Base-by-base conservation (phyloP, 1,140 invertebrate genomes). In the Atta colombica region DNA sequence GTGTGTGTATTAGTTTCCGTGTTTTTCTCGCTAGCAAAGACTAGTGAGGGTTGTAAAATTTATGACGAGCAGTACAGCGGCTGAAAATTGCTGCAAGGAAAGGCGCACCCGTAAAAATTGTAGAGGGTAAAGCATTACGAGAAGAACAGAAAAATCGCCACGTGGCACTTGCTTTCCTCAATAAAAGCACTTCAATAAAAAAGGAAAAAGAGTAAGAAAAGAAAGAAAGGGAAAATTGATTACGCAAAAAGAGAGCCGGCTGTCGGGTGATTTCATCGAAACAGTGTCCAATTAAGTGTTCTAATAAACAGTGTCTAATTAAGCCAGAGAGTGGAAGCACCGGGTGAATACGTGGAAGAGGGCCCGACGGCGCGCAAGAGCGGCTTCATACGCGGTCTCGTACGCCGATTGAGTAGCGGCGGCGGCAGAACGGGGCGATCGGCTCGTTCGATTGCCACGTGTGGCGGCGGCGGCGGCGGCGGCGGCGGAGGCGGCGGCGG, bases 351-450 rank as follows among this genome's bases (percentile, higher is more conserved):
- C 28, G 18, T 69, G 51, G 28, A 61, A n/a, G 65, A 87, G 45
- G 63, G 66, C 61, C 49, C 66, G 16, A 58, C 63, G 28, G 63
- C 80, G 25, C 60, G 61, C 31, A 85, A 84, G 66, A 87, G 80
- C 8, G 87, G 86, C n/a, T 77, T 90, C 8, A 61, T 93, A 77
- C 91, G 89, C 7, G 88, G 86, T 39, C 72, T 94, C 18, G 90
- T 92, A 12, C 88, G 92, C 18, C 87, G 88, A 21, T 78, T 93
- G 63, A 93, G 93, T 86, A 35, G 31, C 31, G 87, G 89, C 68
- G 88, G 92, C n/a, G 60, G 92, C 69, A 81, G 89, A 16, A 68
- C 66, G 53, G 74, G 81, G 35, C 84, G 82, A 80, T 69, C 63
- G 63, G 63, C 45, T 18, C 77, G 86, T 75, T 72, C 78, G 58